Evolutionary conservation across 2,797 vertebrate species (phyloP), one percentile per base, ranked within the genome.

Genomic region (Spheniscus humboldti): DNA sequence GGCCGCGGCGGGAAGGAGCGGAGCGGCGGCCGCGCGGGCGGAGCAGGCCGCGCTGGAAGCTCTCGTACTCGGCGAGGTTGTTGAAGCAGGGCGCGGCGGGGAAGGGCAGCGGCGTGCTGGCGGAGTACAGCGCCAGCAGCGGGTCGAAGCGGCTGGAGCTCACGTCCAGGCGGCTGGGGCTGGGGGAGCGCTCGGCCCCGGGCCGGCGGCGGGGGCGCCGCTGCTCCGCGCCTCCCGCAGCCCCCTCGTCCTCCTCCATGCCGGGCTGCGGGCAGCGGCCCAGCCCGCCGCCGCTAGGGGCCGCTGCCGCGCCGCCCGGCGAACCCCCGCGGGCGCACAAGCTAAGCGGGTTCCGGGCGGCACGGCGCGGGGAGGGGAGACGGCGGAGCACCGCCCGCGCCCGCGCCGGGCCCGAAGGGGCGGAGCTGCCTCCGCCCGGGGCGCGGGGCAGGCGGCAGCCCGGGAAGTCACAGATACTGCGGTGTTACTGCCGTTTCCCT

Each of bases 41-140:
- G 45, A 98, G 98, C 4, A 99, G 99, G 56, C 99, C 98, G 13
- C 98, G 98, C 74, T 99, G 97, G 81, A 99, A 99, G 97, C 99
- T 99, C 97, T 99, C 99, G 88, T 99, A 99, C 71, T 98, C 99
- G 0, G 99, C 98, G 75, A 99, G 97, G 95, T 99, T 99, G 97
- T 99, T 99, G 88, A 99, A 99, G 96, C 98, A 99, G 55, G 98
- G 99, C 23, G 99, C 98, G 79, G 98, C 97, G 4, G 99, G 99
- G 73, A 97, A 99, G 9, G 99, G 99, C 24, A 99, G 97, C 43
- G 96, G 96, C 30, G 99, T 98, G 7, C 94, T 47, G 3, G 98
- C 97, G 2, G 98, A 98, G 93, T 99, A 99, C 45, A 99, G 92
- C 16, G 99, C 99, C 91, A 98, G 67, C 48, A 99, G 97, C 6